A percentile compares a stretch with the other conserved stretches of the same genome.
phyloP scores from a whole-genome alignment of 2,888 invertebrate species.

The Acanthosepion lycidas region DNA sequence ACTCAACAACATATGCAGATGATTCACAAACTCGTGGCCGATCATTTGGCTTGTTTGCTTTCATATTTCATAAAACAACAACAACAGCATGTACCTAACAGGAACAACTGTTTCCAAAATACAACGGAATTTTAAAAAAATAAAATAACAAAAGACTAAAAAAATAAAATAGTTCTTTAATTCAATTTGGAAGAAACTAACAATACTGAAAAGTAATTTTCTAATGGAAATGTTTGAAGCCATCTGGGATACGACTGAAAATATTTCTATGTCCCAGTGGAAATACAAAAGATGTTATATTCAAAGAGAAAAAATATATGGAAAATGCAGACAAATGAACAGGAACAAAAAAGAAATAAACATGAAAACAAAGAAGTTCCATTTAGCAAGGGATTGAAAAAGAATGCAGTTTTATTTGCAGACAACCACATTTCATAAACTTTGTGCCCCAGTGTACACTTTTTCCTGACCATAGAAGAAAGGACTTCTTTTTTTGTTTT shows the following conservation, averaged over 20 bases:
- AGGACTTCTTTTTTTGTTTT: no score
- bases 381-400: no score
- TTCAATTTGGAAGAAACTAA: slow-evolving; percentile 13
- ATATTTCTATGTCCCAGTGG: neutral
- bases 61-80: neutral
- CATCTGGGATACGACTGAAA: slow-evolving; percentile 8
- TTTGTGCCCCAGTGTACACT: no score
- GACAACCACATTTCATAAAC: no score
- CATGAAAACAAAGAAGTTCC: no score
- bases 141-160: neutral
- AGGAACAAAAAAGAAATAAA: no score
- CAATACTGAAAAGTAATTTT: neutral
- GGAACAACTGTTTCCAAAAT: neutral
- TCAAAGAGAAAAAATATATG: no score
- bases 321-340: no score
- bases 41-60: neutral
- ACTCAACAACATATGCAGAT: neutral
- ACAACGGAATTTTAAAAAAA: neutral
- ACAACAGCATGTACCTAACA: neutral
- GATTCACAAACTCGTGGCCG: neutral
- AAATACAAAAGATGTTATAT: neutral
- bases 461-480: no score
- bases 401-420: no score
- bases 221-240: slow-evolving; percentile 13
- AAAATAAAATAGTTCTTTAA: neutral